Base-by-base conservation (phyloP, 2,113 vertebrate species). In the Sander lucioperca region DNA sequence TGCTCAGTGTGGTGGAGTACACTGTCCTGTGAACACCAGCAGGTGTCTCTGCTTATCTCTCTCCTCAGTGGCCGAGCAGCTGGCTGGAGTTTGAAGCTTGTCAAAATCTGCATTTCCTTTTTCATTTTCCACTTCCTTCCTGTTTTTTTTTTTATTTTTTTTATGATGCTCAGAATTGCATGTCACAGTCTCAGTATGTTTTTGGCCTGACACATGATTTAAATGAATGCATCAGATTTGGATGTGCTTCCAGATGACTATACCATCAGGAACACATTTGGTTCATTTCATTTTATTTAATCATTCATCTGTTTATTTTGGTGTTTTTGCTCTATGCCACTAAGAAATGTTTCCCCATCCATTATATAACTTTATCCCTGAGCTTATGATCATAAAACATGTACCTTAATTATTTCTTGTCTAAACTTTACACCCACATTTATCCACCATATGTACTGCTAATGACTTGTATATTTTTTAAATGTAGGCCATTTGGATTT, bases 1-100 rank as follows among this genome's bases (percentile, higher is more conserved):
- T 74, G 72, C 79, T 74, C 51, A 76, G 14, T 75, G 69, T 50
- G 21, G 53, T 79, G 53, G n/a, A 33, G 36, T 50, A 36, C 77
- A 90, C n/a, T 79, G 51, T 33, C 45, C 58, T 21, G 43, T 68
- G 62, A 39, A 1, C 19, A 86, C 92, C 92, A 91, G 89, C 88
- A 93, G 92, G 87, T 87, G 92, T 86, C 92, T 72, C 89, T 84
- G 82, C 80, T 77, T 54, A 13, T 53, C 78, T 75, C 63, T 78
- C 54, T 74, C 53, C 47, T 81, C 43, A 6, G 16, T 51, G 16
- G 9, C 45, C 14, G 4, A 80, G 43, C 62, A 74, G 77, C 66
- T 67, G n/a, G 51, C 23, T 61, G 59, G 16, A 63, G 61, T 65
- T 63, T 71, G 25, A 16, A 27, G 54, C 27, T 62, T 13, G 18